Evolutionary conservation across 1,140 invertebrate genomes (phyloP).

Genomic region (Apis cerana): DNA sequence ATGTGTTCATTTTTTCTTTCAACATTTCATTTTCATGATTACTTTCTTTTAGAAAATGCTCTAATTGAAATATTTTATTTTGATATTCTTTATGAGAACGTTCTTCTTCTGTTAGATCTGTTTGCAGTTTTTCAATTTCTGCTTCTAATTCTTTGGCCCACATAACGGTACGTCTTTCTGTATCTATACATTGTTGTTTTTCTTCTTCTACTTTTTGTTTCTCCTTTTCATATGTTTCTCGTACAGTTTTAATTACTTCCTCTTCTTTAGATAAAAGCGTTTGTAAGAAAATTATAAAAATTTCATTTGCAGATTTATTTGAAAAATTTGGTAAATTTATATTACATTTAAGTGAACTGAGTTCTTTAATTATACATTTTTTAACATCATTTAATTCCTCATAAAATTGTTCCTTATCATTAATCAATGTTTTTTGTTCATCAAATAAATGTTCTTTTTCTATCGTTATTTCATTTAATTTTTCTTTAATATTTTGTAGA

Average conservation of each 20-base stretch:
- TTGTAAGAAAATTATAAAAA: conserved; percentile 68
- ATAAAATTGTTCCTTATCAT: conserved; percentile 46
- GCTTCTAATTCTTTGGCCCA: conserved; percentile 72
- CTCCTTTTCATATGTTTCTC: conserved; percentile 51
- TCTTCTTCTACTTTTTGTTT: conserved; percentile 67
- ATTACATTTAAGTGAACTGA: conserved; percentile 60
- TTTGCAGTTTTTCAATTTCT: conserved; percentile 73
- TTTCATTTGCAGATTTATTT: conserved; percentile 59
- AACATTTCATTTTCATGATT: conserved; percentile 68
- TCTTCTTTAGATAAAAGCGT: conserved; percentile 71
- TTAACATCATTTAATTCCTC: conserved; percentile 63
- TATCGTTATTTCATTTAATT: conserved; percentile 21
- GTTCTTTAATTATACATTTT: conserved; percentile 71
- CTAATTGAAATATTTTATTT: conserved; percentile 49
- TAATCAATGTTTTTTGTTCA: conserved; percentile 24
- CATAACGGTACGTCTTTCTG: conserved; percentile 59
- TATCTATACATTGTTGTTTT: conserved; percentile 65
- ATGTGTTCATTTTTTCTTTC: conserved; percentile 60
- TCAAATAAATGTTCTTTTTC: conserved; percentile 31
- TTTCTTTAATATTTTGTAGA: conserved; percentile 44
- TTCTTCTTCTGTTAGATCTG: conserved; percentile 62
- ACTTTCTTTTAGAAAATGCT: conserved; percentile 55
- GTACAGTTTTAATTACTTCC: conserved; percentile 68
- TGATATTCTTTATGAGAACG: conserved; percentile 17
- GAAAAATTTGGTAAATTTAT: conserved; percentile 38